Conservation (phyloP, 2,797 vertebrate species). For the Arnoldichthys spilopterus region DNA sequence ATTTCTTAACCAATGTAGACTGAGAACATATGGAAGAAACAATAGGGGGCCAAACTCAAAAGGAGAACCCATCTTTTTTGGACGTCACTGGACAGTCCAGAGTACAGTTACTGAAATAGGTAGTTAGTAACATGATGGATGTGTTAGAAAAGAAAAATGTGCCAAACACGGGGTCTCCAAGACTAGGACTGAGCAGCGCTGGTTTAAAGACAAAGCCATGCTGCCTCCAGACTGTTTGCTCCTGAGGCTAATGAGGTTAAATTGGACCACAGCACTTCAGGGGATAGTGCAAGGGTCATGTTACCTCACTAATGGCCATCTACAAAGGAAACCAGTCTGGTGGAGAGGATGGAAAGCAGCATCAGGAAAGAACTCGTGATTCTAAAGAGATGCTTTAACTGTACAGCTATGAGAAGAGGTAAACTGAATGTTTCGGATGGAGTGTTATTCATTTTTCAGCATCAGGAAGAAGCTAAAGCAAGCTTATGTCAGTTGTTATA, state of each 20-base stretch:
- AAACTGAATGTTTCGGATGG: neutral
- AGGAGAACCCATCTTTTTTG: neutral
- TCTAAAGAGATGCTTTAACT: neutral
- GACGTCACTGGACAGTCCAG: neutral
- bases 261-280: neutral
- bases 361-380: neutral
- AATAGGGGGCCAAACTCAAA: neutral
- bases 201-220: neutral
- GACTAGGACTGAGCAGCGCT: neutral
- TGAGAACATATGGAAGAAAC: neutral
- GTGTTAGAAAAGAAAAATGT: neutral
- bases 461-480: no score
- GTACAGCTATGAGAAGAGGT: neutral
- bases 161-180: neutral
- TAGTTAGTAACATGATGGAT: no score
- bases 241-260: neutral
- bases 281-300: neutral
- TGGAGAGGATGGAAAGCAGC: neutral
- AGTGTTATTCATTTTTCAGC: no score
- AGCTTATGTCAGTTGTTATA: no score
- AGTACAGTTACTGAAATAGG: no score
- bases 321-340: neutral
- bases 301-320: constrained; percentile 12
- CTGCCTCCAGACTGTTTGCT: neutral
- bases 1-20: no score